Evolutionary conservation across 2,888 invertebrate species (phyloP).

Genomic region (Capitulum mitella): DNA sequence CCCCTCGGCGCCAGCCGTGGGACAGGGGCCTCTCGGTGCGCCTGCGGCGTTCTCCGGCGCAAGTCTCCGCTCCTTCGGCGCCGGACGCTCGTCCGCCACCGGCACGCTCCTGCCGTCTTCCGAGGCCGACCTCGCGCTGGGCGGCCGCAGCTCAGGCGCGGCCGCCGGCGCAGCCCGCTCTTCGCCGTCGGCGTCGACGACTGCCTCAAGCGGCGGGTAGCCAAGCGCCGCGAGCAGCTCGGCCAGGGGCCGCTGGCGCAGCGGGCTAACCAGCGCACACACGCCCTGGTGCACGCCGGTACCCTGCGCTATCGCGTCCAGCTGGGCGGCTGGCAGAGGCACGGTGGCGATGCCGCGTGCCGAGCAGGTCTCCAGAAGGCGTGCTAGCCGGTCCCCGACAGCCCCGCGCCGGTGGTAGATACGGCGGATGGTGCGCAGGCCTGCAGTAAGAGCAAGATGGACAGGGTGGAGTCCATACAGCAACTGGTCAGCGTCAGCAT

Average conservation of each 20-base stretch:
- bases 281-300: slow-evolving; percentile 34
- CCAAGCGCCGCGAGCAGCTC: background rate
- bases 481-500: background rate
- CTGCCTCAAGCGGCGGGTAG: background rate
- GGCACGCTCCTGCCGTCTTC: background rate
- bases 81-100: background rate
- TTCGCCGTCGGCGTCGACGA: no score
- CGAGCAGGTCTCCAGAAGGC: slow-evolving; percentile 27
- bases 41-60: no score
- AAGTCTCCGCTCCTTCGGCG: no score
- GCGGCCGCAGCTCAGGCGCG: no score
- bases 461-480: slow-evolving; percentile 33
- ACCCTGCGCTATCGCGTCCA: slow-evolving; percentile 26
- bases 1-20: no score
- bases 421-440: slow-evolving; percentile 26
- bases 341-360: slow-evolving; percentile 15
- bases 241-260: slow-evolving; percentile 26
- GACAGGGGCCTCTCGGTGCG: no score
- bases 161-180: no score
- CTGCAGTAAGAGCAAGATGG: slow-evolving; percentile 28
- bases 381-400: slow-evolving; percentile 26
- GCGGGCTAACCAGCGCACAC: slow-evolving; percentile 30
- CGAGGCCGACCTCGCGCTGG: no score
- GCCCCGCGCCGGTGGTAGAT: slow-evolving; percentile 29
- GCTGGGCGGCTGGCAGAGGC: slow-evolving; percentile 25